Evolutionary conservation across 2,797 vertebrate species (phyloP), one percentile per base, ranked within the genome.

Genomic region (Fratercula arctica): DNA sequence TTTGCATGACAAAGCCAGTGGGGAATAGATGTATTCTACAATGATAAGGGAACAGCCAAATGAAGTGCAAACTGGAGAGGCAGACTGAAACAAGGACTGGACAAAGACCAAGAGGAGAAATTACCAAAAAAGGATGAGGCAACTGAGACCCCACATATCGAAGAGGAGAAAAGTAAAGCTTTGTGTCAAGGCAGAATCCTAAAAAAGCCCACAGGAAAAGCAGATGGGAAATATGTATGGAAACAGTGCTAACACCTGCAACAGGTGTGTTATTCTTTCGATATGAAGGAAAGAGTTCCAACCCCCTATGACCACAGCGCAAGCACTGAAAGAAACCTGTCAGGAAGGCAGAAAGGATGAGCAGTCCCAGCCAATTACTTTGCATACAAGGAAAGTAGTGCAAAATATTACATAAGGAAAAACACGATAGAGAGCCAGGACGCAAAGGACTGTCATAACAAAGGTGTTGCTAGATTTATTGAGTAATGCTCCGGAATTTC

Each of bases 401-500:
- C 43, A 61, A 89, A 86, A 63, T 54, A 86, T 84, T 93, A 60
- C 35, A n/a, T n/a, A 93, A 92, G 51, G 33, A 95, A 96, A 96
- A 96, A 85, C 57, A 84, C 0, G 0, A 84, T 7, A 93, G 23
- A 81, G 8, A 93, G 16, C 46, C 87, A 95, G 59, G 25, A 81
- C 7, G 3, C 84, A 82, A 95, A 91, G 17, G 31, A 66, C 60
- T 93, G 54, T 95, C 76, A 63, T 81, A 93, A 91, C 45, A 93
- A 90, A 96, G 73, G 85, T 91, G 85, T 87, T 95, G 69, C 50
- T 81, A 86, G 73, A 88, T 91, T 87, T 91, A 91, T 9, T 85
- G 66, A 73, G 73, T 53, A 93, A 81, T 79, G 20, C 5, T 88
- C 46, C 5, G 4, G 66, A 69, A 93, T 78, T 81, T 85, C 59